Conservation (phyloP, 1,140 invertebrate genomes). For the Carcinoscorpius rotundicauda region DNA sequence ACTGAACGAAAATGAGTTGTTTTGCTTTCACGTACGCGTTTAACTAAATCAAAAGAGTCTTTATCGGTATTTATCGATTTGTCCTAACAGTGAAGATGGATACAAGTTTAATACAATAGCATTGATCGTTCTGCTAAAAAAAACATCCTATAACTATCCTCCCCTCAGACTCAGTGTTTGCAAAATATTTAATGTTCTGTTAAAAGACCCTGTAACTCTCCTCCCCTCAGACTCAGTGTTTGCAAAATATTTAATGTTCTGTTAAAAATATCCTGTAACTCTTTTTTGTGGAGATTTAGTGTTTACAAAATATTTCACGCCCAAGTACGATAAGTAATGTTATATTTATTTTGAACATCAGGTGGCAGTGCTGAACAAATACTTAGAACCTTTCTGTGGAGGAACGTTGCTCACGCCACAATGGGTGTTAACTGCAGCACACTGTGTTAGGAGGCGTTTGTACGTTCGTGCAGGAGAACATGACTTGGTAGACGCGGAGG, state of each 20-base stretch:
- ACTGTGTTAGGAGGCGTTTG: slow-evolving; percentile 64
- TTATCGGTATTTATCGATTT: no score
- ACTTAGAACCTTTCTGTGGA: slow-evolving; percentile 71
- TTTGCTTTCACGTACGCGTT: no score
- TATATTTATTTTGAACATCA: slow-evolving; percentile 1
- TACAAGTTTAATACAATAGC: no score
- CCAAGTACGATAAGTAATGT: background rate
- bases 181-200: background rate
- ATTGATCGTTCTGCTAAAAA: no score
- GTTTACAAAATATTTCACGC: background rate
- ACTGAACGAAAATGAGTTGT: no score
- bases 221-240: background rate
- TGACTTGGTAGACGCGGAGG: slow-evolving; percentile 50
- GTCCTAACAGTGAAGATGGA: no score
- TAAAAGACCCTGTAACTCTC: background rate
- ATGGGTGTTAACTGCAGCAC: slow-evolving; percentile 84
- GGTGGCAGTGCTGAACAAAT: slow-evolving; percentile 48
- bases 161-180: no score
- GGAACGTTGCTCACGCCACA: slow-evolving; percentile 70
- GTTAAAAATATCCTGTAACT: slow-evolving; percentile 9
- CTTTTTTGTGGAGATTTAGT: slow-evolving; percentile 7
- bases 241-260: background rate
- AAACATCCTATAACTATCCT: no score
- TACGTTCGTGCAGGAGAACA: slow-evolving; percentile 72
- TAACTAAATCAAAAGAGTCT: no score